Percentiles rank a stretch among this genome's conserved stretches.
Evolutionary conservation across 2,797 vertebrate genomes (phyloP).

Genomic region (Prionace glauca): DNA sequence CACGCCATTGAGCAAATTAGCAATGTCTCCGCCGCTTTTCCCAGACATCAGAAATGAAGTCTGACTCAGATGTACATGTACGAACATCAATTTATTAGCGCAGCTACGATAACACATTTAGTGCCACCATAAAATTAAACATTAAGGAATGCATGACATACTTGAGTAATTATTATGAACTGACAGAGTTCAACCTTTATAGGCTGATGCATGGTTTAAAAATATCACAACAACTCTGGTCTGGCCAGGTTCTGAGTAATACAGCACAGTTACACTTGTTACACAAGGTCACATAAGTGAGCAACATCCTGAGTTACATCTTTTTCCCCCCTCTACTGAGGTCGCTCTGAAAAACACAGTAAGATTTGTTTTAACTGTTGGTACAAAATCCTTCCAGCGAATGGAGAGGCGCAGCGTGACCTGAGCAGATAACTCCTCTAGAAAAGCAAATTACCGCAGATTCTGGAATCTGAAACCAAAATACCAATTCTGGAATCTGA

Average conservation of each 20-base stretch:
- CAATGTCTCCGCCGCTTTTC: background rate
- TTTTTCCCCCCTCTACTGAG: background rate
- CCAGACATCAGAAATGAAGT: slow-evolving; percentile 16
- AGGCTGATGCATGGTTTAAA: background rate
- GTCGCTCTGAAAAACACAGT: background rate
- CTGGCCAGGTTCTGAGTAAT: too few species aligned
- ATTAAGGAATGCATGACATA: slow-evolving; percentile 23
- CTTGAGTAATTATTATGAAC: slow-evolving; percentile 25
- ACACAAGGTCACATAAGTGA: background rate
- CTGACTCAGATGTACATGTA: slow-evolving; percentile 15
- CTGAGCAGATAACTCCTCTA: too few species aligned
- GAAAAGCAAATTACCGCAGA: too few species aligned
- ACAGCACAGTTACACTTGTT: background rate
- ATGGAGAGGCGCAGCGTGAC: background rate
- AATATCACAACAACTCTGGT: background rate
- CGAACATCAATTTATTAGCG: slow-evolving; percentile 7
- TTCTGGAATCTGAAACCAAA: too few species aligned
- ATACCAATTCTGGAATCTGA: too few species aligned
- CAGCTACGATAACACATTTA: slow-evolving; percentile 26
- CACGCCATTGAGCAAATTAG: slow-evolving; percentile 3
- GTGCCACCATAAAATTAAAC: slow-evolving; percentile 30
- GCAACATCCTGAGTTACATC: background rate
- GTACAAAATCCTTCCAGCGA: background rate
- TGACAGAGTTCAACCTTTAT: background rate
- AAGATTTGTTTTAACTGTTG: background rate